phyloP scores from a whole-genome alignment of 2,113 vertebrate genomes.

The Sorex araneus region DNA sequence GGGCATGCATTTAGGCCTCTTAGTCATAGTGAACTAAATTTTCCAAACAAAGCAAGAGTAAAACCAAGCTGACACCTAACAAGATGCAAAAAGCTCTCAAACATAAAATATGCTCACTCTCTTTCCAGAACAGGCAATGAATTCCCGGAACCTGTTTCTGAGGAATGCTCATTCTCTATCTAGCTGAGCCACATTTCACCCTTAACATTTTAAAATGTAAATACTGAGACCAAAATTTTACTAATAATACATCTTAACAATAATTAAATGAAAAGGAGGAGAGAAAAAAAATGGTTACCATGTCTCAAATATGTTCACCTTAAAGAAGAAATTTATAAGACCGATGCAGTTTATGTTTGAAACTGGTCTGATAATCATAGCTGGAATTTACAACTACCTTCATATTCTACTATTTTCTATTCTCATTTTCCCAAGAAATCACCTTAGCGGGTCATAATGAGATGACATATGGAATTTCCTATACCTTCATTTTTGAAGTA shows the following conservation, averaged over 20 bases:
- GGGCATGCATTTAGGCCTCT: background rate
- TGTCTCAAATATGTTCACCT: background rate
- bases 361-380: background rate
- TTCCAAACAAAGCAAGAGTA: background rate
- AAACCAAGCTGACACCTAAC: background rate
- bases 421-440: background rate
- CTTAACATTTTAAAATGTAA: constrained; percentile 32
- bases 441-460: background rate
- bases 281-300: background rate
- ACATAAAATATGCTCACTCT: background rate
- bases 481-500: background rate
- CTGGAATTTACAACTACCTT: background rate
- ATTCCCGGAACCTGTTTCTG: background rate
- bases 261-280: background rate
- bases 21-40: background rate
- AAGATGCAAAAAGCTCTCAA: background rate
- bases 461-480: background rate
- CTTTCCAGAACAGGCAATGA: background rate
- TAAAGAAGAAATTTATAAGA: background rate
- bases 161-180: background rate
- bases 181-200: background rate
- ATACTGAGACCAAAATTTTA: background rate
- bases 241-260: background rate
- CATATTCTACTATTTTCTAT: background rate
- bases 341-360: background rate